These are phyloP conservation scores for Tragelaphus oryx DNA, from an alignment of 2,797 vertebrate genomes.

Conservation along the genomic window DNA sequence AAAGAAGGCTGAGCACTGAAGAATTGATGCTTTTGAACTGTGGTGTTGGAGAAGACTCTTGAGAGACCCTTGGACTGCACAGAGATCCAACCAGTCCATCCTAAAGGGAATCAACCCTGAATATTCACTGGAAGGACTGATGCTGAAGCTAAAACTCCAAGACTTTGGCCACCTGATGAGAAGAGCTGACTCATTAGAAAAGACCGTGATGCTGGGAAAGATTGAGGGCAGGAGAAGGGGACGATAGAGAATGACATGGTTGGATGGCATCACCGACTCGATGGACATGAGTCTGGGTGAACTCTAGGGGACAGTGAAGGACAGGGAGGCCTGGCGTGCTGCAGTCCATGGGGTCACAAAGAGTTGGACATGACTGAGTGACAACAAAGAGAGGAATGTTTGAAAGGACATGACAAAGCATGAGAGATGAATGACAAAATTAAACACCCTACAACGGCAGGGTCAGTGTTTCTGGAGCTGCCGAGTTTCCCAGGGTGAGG, in stretches of 20 bases:
- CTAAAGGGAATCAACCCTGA: neutral
- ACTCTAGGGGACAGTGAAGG: neutral
- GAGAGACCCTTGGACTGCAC: neutral
- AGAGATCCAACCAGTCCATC: neutral
- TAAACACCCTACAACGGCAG: neutral
- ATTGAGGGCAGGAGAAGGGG: neutral
- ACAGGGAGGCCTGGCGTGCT: neutral
- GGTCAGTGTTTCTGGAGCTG: too few relatives aligned
- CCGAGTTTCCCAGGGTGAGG: neutral
- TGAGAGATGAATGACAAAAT: neutral
- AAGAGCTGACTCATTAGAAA: neutral
- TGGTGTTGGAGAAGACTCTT: neutral
- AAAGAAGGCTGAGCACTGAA: neutral
- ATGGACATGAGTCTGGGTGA: neutral
- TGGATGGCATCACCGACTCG: neutral
- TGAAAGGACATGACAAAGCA: neutral
- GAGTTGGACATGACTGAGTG: neutral
- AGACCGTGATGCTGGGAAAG: neutral
- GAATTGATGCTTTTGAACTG: neutral
- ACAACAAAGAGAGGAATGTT: neutral
- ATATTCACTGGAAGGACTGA: neutral
- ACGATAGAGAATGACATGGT: rapidly evolving
- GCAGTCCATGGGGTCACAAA: neutral
- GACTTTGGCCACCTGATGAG: neutral
- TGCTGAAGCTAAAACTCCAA: neutral